Evolutionary conservation across 2,888 invertebrate genomes (phyloP), one percentile per base, ranked within the genome.

Genomic region (Ectemnius cavifrons): DNA sequence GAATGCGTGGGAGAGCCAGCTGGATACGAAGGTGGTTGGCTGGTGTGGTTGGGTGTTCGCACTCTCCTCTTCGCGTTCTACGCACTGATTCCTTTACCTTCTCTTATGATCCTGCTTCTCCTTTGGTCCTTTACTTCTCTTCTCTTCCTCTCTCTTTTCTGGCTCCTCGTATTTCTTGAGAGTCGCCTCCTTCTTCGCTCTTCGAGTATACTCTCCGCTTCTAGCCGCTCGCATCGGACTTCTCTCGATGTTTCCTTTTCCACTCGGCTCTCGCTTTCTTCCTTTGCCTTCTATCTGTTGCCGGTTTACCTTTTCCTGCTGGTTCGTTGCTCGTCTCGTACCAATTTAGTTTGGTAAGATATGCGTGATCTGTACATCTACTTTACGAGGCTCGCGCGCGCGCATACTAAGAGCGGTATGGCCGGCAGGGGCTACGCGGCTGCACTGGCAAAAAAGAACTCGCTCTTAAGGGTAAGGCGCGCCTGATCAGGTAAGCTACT

Each of bases 1-100:
- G 77, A 80, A 84, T 74, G 89, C 88, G 89, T 89, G 89, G 89
- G 89, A 87, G 88, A 88, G 84, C 83, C 84, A 86, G 84, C 85
- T 85, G 88, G 86, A 81, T 84, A 81, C 71, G 23, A 73, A 79
- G 78, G 78, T 80, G 82, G 78, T 78, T 80, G 82, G 76, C 81
- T 74, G 78, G 77, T 79, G 78, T 2, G 23, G 81, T 85, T 87
- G 80, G 85, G 85, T 86, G 87, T 88, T 89, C 82, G 83, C 84
- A 82, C 84, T 82, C 84, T 82, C 78, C 74, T 70, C 23, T 23
- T 3, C 76, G 75, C 77, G 77, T 81, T 69, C 66, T 23, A 4
- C 28, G 16, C 47, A 23, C 47, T 2, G 27, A 23, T 2, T 56
- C 14, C 56, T 59, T 63, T 18, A 65, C 69, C 59, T 70, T 60